Conservation (phyloP, 1,140 invertebrate genomes). For the Lucilia sericata region DNA sequence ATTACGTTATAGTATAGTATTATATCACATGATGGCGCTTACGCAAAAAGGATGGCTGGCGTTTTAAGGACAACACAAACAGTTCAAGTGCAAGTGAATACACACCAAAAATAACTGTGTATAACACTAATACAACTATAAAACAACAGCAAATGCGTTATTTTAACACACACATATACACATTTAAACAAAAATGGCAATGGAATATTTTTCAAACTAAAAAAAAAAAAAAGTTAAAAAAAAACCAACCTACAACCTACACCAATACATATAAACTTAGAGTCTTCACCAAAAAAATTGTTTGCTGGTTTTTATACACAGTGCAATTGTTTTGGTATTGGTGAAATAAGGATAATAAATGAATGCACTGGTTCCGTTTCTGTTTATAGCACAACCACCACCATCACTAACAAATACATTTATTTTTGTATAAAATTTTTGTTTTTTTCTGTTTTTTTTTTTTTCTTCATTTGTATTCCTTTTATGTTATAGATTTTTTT, state of each 20-base stretch:
- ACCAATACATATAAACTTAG: neutral
- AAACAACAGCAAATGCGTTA: neutral
- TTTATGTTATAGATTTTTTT: neutral
- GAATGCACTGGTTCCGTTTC: neutral
- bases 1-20: slow-evolving; percentile 38
- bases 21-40: slow-evolving; percentile 42
- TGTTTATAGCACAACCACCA: neutral
- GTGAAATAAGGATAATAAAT: neutral
- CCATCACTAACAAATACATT: no score
- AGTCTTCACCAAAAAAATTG: neutral
- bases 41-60: slow-evolving; percentile 42
- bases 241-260: neutral
- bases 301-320: neutral
- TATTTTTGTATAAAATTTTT: no score
- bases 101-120: neutral
- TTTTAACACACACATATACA: neutral
- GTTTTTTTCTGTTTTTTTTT: no score
- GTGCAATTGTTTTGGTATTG: neutral
- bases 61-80: slow-evolving; percentile 31
- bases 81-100: slow-evolving; percentile 43
- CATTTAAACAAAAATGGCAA: neutral
- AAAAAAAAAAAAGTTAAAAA: neutral
- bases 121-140: neutral
- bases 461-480: no score
- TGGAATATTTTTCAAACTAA: neutral